Conservation (phyloP, 2,888 invertebrate genomes). For the Phania funesta region DNA sequence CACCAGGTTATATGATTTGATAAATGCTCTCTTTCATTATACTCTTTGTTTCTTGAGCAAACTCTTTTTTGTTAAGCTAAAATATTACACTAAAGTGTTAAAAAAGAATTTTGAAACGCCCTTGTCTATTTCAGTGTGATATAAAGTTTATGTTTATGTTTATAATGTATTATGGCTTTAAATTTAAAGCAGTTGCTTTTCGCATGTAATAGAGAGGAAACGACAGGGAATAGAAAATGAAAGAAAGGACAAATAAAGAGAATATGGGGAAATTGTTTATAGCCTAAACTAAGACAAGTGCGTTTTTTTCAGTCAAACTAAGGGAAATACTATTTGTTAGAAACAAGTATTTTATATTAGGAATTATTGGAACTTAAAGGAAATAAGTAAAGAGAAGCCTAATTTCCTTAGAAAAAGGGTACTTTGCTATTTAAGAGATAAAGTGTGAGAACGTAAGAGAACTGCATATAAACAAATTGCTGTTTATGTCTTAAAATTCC, state of each 20-base stretch:
- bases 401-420: too few species aligned
- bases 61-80: not conserved
- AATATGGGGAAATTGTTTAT: not conserved
- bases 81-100: conserved; percentile 12
- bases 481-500: too few species aligned
- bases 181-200: not conserved
- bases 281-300: too few species aligned
- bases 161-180: not conserved
- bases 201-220: not conserved
- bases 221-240: not conserved
- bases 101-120: conserved; percentile 48
- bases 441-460: too few species aligned
- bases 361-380: too few species aligned
- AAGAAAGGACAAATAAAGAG: not conserved
- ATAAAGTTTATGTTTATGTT: conserved; percentile 33
- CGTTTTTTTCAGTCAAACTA: not conserved
- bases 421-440: too few species aligned
- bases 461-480: too few species aligned
- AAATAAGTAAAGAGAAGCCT: too few species aligned
- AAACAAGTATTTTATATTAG: not conserved
- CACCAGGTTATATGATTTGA: not conserved
- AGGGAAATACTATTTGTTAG: not conserved
- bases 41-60: not conserved
- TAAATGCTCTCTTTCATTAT: not conserved
- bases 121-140: conserved; percentile 25